Evolutionary conservation across 2,797 vertebrate species (phyloP).

Genomic region (Sternarchorhynchus goeldii): DNA sequence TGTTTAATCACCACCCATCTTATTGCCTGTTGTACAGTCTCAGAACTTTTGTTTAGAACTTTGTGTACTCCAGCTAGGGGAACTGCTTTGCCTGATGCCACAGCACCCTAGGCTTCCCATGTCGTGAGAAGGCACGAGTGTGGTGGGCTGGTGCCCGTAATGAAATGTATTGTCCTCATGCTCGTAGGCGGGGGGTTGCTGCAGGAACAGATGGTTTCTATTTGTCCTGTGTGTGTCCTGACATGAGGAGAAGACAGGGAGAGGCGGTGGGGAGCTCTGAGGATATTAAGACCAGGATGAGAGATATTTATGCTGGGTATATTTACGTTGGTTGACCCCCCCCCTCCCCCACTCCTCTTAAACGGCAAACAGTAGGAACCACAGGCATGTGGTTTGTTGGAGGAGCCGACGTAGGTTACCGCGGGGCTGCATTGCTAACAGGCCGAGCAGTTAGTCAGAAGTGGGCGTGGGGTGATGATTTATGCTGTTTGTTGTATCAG

Average conservation of each 20-base stretch:
- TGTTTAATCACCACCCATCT: background rate
- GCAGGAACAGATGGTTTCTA: conserved; percentile 86
- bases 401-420: conserved; percentile 20
- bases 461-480: background rate
- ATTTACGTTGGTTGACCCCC: conserved; percentile 31
- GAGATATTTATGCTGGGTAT: conserved; percentile 44
- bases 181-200: conserved; percentile 67
- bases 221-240: conserved; percentile 85
- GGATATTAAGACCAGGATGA: conserved; percentile 38
- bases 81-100: conserved; percentile 42
- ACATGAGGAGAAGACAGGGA: conserved; percentile 79
- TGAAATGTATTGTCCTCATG: conserved; percentile 78
- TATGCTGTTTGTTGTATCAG: conserved; percentile 17
- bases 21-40: background rate
- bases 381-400: background rate
- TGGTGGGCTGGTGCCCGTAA: conserved; percentile 65
- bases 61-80: conserved; percentile 7
- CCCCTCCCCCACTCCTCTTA: conserved; percentile 25
- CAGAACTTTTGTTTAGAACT: background rate
- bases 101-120: conserved; percentile 21
- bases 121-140: conserved; percentile 16
- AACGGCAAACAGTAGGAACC: conserved; percentile 31
- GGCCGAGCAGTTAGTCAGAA: conserved; percentile 6
- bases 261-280: conserved; percentile 60
- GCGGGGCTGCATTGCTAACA: conserved; percentile 3